Percentiles rank a stretch among this genome's conserved stretches.
phyloP scores from a whole-genome alignment of 2,113 vertebrate genomes.

The Pomatostomus ruficeps region DNA sequence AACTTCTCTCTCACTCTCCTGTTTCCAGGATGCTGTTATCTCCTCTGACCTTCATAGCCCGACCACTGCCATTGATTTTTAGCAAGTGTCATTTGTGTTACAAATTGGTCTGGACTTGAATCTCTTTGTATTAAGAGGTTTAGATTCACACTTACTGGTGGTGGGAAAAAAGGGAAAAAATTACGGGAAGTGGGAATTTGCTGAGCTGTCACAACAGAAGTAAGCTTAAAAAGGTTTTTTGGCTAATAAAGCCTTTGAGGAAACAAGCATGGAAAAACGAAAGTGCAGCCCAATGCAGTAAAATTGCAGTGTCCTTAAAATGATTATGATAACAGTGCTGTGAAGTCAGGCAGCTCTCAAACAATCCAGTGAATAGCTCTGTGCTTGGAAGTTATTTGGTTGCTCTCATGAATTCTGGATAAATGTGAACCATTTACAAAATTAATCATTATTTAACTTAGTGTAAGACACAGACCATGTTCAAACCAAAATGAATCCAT shows the following conservation, averaged over 20 bases:
- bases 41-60: slow-evolving; percentile 50
- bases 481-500: background rate
- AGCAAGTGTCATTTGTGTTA: slow-evolving; percentile 51
- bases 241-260: slow-evolving; percentile 29
- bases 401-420: background rate
- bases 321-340: background rate
- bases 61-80: slow-evolving; percentile 60
- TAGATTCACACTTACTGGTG: slow-evolving; percentile 50
- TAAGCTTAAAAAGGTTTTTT: slow-evolving; percentile 40
- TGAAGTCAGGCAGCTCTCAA: background rate
- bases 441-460: background rate
- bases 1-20: background rate
- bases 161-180: background rate
- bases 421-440: background rate
- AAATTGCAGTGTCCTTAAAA: slow-evolving; percentile 24
- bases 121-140: slow-evolving; percentile 52
- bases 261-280: background rate
- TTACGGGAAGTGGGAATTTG: background rate
- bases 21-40: slow-evolving; percentile 47
- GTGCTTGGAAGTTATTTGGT: background rate
- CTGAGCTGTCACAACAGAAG: slow-evolving; percentile 39
- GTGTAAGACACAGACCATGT: background rate
- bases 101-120: slow-evolving; percentile 54
- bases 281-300: background rate
- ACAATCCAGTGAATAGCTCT: background rate